Evolutionary conservation across 2,888 invertebrate genomes (phyloP).

Genomic region (Drosophila yooni): DNA sequence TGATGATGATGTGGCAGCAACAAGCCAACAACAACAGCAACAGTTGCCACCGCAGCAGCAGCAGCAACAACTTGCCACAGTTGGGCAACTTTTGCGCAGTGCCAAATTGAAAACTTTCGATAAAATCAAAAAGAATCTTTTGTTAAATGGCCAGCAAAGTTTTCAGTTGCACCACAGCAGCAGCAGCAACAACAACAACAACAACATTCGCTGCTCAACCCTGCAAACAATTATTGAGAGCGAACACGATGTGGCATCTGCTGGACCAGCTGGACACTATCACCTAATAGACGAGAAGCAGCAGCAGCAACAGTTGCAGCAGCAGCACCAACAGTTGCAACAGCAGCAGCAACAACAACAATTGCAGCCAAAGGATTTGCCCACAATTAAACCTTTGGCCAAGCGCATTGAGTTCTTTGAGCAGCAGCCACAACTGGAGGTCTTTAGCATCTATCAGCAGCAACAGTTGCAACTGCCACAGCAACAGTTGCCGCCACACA

Average conservation of each 20-base stretch:
- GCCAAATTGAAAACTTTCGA: constrained; percentile 83
- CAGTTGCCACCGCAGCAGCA: constrained; percentile 17
- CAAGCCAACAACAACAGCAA: constrained; percentile 30
- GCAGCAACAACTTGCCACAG: constrained; percentile 59
- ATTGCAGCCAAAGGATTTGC: not conserved
- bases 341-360: constrained; percentile 63
- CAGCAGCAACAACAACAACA: constrained; percentile 26
- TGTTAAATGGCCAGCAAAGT: constrained; percentile 73
- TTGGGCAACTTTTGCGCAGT: constrained; percentile 81
- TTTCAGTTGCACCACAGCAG: constrained; percentile 49
- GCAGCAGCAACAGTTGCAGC: constrained; percentile 26
- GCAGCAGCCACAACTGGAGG: constrained; percentile 68
- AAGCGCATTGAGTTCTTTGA: constrained; percentile 85
- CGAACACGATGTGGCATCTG: constrained; percentile 80
- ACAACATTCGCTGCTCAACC: constrained; percentile 53
- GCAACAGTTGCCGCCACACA: constrained; percentile 36
- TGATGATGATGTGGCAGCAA: constrained; percentile 54
- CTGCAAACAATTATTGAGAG: constrained; percentile 83
- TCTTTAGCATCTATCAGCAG: constrained; percentile 78
- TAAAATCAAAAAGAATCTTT: constrained; percentile 82
- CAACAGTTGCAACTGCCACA: constrained; percentile 40
- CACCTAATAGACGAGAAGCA: constrained; percentile 82
- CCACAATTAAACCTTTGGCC: constrained; percentile 53
- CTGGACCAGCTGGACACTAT: constrained; percentile 80
- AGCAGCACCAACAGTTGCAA: constrained; percentile 12